Base-by-base conservation (phyloP, 2,113 vertebrate species). In the Lycaon pictus region DNA sequence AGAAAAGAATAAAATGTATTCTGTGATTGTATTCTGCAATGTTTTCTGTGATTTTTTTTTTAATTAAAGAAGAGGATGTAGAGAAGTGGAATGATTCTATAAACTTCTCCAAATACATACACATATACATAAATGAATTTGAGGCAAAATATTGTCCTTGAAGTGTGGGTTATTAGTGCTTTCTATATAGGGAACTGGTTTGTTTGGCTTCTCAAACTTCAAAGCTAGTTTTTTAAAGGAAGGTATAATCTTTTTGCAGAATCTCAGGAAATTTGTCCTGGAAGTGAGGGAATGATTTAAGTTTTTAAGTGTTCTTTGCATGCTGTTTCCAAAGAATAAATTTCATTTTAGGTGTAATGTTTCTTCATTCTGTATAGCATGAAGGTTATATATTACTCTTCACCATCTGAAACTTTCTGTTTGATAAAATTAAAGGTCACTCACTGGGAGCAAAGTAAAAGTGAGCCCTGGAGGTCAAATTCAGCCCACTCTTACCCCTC, bases 171-270 rank as follows among this genome's bases (percentile, higher is more conserved):
- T 82, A 65, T 76, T 15, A 25, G 15, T 55, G 11, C 4, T 90
- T 92, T 90, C 63, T 90, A 13, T 43, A 4, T 7, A 11, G 25
- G 16, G 0, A 86, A 56, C 56, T 90, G 37, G 7, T 67, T 85
- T 67, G 2, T 25, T 92, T 95, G n/a, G 3, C 56, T 95, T 37
- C 63, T 81, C 19, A 88, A 79, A 93, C 11, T 79, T 62, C 51
- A 80, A 69, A 90, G 58, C 67, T 96, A 69, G 53, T 79, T 95
- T 92, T 95, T 96, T 72, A 55, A 62, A 93, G 25, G 60, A 95
- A 95, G 43, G 69, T 90, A 17, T n/a, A 62, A 62, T 63, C 92
- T 96, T 72, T 23, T 96, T 16, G 82, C n/a, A 77, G 32, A 89
- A 97, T 5, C n/a, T 63, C 37, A 84, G 92, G 79, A 81, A 23